phyloP scores from a whole-genome alignment of 2,888 invertebrate species.

The Trissolcus japonicus region DNA sequence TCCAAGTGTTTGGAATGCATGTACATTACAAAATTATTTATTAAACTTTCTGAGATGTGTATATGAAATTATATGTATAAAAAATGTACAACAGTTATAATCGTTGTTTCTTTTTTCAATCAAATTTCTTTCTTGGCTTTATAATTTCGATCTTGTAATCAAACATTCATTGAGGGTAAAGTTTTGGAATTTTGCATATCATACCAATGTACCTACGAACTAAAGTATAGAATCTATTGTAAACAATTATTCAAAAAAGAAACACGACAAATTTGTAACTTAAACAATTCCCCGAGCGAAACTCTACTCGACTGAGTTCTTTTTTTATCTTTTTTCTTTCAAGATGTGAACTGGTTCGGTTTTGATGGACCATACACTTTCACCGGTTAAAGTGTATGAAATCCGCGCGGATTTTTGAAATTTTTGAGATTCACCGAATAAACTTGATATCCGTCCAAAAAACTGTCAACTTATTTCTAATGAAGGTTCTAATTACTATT shows the following conservation, averaged over 20 bases:
- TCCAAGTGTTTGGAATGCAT: no score
- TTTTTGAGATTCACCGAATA: background rate
- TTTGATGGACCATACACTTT: slow-evolving; percentile 47
- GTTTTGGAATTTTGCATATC: slow-evolving; percentile 16
- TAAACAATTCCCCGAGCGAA: slow-evolving; percentile 32
- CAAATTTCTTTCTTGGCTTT: slow-evolving; percentile 2
- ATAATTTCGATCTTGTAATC: slow-evolving; percentile 4
- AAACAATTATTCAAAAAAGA: slow-evolving; percentile 17
- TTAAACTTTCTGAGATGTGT: no score
- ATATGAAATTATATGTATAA: no score
- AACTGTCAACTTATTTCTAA: no score
- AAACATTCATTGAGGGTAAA: slow-evolving; percentile 16
- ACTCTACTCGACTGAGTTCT: slow-evolving; percentile 24
- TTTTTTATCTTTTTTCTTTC: slow-evolving; percentile 1
- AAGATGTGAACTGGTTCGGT: slow-evolving; percentile 38
- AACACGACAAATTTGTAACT: slow-evolving; percentile 16
- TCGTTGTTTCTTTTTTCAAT: background rate
- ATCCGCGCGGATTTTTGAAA: slow-evolving; percentile 31
- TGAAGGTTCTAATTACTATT: no score
- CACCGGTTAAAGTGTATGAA: slow-evolving; percentile 46
- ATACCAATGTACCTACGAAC: slow-evolving; percentile 35
- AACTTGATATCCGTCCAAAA: no score
- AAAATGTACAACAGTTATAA: no score
- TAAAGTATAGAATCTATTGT: slow-evolving; percentile 2
- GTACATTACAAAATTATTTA: no score